Evolutionary conservation across 2,888 invertebrate genomes (phyloP), one percentile per base, ranked within the genome.

Genomic region (Yponomeuta evonymella): DNA sequence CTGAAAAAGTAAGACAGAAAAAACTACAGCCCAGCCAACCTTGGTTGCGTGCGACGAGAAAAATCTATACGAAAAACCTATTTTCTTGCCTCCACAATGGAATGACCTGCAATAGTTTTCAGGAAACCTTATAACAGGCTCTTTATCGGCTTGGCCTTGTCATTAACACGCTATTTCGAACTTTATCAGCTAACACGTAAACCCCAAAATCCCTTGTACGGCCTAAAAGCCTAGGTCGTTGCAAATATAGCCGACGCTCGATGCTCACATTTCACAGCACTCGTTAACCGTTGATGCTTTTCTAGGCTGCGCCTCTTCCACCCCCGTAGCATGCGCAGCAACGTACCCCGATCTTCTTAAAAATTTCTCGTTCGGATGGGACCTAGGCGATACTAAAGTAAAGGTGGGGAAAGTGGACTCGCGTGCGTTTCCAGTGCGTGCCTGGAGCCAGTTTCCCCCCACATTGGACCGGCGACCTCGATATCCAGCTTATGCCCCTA

Each of bases 351-450:
- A 10, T 12, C 30, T 29, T 30, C n/a, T 23, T 11, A 10, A 30
- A 11, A 29, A 29, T 10, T 33, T 30, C 65, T 58, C 51, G 15
- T 15, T 15, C 3, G 51, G 15, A 12, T 58, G 51, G 15, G 12
- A 58, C 51, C 51, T 29, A 65, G 11, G 12, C 6, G 30, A 65
- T 30, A 33, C 30, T 65, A 29, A 65, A 65, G 23, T 29, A 65
- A 6, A 15, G 51, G 68, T 23, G 29, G 30, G 15, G 36, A 15
- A 30, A 81, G 79, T 83, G 85, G 84, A 86, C 83, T 89, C 79
- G 87, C 88, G 89, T 90, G 90, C 83, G 87, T 81, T 82, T 83
- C 78, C 79, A 70, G 85, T 90, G 91, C 91, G 91, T 92, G 91
- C 81, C 79, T 81, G 75, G 77, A 76, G 85, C 82, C 88, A 88